Base-by-base conservation (phyloP, 2,113 vertebrate species). In the Pseudois nayaur region DNA sequence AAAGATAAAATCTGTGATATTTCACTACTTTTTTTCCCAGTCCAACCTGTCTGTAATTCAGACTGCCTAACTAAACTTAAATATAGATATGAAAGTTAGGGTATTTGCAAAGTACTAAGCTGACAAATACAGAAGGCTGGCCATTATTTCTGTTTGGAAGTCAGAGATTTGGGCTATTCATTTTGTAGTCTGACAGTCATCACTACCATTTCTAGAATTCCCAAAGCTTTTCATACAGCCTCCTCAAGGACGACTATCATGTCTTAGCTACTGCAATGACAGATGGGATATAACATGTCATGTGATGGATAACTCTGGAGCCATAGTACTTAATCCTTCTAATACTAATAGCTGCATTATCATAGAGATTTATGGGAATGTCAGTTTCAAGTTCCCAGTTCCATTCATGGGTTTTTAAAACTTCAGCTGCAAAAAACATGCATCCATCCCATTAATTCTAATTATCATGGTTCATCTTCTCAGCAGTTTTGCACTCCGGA, bases 361-460 rank as follows among this genome's bases (percentile, higher is more conserved):
- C 99, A 98, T 98, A 97, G 99, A 99, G 99, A 99, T 99, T 99
- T 99, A 99, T 99, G 99, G 98, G 99, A 98, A 98, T 99, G 99
- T 99, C 99, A 99, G 98, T 99, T 99, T 99, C 98, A 99, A 99
- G 99, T 99, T 99, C 99, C 98, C 98, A 98, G 98, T 98, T 99
- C 99, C 99, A 99, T 99, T 99, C 99, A 99, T 98, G 98, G 98
- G 98, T 99, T 99, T 99, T 99, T 96, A 98, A 99, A 99, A 99
- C 99, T 99, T 99, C 99, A 99, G 99, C 99, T 99, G 99, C 98
- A 99, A 98, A 99, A 99, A 99, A 99, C 98, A 99, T 98, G 99
- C 98, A 99, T 99, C 99, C 98, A 99, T 98, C 98, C 99, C 99
- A 99, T 99, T 99, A 99, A 99, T 99, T 99, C 98, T 99, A 99